Conservation (phyloP, 2,888 invertebrate genomes). For the Griposia aprilina region DNA sequence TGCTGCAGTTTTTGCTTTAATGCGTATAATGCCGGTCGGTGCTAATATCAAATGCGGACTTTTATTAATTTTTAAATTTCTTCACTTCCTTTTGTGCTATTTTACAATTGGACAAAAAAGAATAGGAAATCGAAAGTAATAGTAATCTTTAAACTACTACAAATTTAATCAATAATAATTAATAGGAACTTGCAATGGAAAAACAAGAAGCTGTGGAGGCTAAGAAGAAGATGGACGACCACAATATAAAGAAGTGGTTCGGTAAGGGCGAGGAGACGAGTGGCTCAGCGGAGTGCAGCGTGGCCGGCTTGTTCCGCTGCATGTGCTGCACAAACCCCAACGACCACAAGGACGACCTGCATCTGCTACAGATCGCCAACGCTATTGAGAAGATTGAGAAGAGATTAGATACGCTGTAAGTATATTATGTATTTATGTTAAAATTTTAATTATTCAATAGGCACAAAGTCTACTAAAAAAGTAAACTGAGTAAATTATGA, state of each 20-base stretch:
- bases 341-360: slow-evolving; percentile 95
- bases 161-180: slow-evolving; percentile 5
- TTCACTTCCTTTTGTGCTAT: background rate
- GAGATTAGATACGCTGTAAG: slow-evolving; percentile 91
- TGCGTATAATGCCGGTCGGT: background rate
- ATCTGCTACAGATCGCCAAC: slow-evolving; percentile 95
- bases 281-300: slow-evolving; percentile 95
- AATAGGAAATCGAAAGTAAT: background rate
- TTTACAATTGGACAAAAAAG: background rate
- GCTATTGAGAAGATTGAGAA: slow-evolving; percentile 94
- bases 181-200: slow-evolving; percentile 95
- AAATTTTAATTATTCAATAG: background rate
- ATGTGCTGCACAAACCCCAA: slow-evolving; percentile 97
- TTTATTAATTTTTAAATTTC: background rate
- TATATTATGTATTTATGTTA: background rate
- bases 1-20: background rate
- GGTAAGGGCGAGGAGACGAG: slow-evolving; percentile 94
- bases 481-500: background rate
- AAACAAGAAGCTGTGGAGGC: slow-evolving; percentile 95
- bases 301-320: slow-evolving; percentile 96
- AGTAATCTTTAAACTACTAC: background rate
- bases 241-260: slow-evolving; percentile 94
- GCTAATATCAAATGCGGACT: background rate
- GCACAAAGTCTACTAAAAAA: background rate
- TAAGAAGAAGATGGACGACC: slow-evolving; percentile 94